Evolutionary conservation across 2,888 invertebrate genomes (phyloP).

Genomic region (Chelonus formosanus): DNA sequence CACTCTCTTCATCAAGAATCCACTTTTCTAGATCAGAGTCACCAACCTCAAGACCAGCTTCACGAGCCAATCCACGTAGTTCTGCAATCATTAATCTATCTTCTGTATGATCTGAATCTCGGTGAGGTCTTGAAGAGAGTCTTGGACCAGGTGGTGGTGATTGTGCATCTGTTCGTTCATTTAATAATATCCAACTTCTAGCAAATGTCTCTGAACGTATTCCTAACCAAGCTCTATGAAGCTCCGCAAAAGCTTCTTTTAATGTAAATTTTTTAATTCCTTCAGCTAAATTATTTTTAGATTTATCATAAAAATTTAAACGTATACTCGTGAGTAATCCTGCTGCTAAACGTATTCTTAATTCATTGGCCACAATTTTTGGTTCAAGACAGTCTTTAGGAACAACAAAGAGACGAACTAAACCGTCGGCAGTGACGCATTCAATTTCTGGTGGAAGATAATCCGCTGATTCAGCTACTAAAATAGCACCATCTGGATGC

Average conservation of each 20-base stretch:
- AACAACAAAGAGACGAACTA: slow-evolving; percentile 56
- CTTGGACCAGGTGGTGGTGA: slow-evolving; percentile 7
- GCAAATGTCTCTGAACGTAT: slow-evolving; percentile 64
- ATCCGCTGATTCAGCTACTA: slow-evolving; percentile 61
- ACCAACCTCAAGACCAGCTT: slow-evolving; percentile 50
- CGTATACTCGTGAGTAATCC: slow-evolving; percentile 48
- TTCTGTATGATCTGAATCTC: slow-evolving; percentile 43
- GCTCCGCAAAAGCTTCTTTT: slow-evolving; percentile 65
- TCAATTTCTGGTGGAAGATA: slow-evolving; percentile 60
- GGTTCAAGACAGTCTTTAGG: slow-evolving; percentile 51
- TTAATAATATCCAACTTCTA: slow-evolving; percentile 57
- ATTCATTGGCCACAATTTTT: slow-evolving; percentile 58
- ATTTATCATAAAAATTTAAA: slow-evolving; percentile 29
- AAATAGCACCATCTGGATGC: slow-evolving; percentile 62
- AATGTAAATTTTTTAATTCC: slow-evolving; percentile 57
- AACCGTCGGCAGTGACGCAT: slow-evolving; percentile 61
- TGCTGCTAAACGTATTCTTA: slow-evolving; percentile 60
- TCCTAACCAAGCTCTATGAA: slow-evolving; percentile 65
- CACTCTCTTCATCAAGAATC: slow-evolving; percentile 55
- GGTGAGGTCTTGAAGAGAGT: slow-evolving; percentile 25
- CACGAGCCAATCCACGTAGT: slow-evolving; percentile 48
- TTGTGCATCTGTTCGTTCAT: slow-evolving; percentile 46
- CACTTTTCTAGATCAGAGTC: slow-evolving; percentile 52
- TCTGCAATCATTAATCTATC: slow-evolving; percentile 48
- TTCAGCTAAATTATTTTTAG: slow-evolving; percentile 34